Percentiles rank a stretch among this genome's conserved stretches.
These are phyloP conservation scores for Salvelinus namaycush DNA, from an alignment of 2,113 vertebrate species.

Conservation along the genomic window DNA sequence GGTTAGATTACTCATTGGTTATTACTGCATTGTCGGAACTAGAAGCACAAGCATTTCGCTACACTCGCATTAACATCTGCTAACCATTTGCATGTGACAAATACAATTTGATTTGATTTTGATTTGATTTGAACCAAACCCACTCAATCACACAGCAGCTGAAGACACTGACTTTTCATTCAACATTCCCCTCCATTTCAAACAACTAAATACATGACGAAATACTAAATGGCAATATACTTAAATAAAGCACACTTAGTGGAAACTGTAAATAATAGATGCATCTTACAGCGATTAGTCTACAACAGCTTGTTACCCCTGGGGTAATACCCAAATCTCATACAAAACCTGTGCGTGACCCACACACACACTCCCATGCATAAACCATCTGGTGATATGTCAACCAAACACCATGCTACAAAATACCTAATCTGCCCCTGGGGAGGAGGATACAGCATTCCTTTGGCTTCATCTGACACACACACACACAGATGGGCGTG, in stretches of 20 bases:
- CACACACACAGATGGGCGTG: slow-evolving; percentile 24
- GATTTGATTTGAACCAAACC: background rate
- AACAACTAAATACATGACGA: background rate
- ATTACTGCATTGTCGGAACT: too few species aligned
- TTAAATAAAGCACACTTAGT: background rate
- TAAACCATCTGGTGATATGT: slow-evolving; percentile 53
- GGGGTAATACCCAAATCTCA: slow-evolving; percentile 20
- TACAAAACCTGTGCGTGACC: background rate
- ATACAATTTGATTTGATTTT: too few species aligned
- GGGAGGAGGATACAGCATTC: slow-evolving; percentile 25
- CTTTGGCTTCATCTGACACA: slow-evolving; percentile 36
- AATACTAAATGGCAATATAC: background rate
- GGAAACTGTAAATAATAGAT: slow-evolving; percentile 1
- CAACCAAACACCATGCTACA: slow-evolving; percentile 36
- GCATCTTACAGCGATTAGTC: background rate
- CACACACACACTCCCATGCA: slow-evolving; percentile 19
- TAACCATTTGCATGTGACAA: too few species aligned
- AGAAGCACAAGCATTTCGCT: too few species aligned
- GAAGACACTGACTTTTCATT: background rate
- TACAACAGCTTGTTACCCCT: slow-evolving; percentile 43
- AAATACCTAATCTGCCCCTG: slow-evolving; percentile 51
- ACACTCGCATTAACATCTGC: too few species aligned
- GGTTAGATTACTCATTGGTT: too few species aligned
- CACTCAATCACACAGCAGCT: background rate
- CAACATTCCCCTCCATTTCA: background rate